Percentiles rank a stretch among this genome's conserved stretches.
phyloP scores from a whole-genome alignment of 2,888 invertebrate genomes.

The Rapana venosa region DNA sequence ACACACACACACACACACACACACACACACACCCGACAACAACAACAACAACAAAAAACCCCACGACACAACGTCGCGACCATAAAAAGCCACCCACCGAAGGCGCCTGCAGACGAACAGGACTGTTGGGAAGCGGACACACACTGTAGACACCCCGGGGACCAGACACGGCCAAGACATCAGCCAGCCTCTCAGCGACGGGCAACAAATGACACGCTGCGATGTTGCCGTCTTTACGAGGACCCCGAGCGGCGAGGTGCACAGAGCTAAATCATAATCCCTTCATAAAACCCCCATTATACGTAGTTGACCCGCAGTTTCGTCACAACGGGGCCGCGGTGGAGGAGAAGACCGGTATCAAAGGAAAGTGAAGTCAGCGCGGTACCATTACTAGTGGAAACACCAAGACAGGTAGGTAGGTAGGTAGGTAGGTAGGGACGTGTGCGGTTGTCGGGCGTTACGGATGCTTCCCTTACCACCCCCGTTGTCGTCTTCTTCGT shows the following conservation, averaged over 20 bases:
- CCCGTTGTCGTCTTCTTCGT: too few species aligned
- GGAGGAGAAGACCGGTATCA: background rate
- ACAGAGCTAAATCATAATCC: background rate
- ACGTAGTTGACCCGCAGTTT: background rate
- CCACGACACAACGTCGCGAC: too few species aligned
- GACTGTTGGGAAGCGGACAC: background rate
- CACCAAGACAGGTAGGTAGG: background rate
- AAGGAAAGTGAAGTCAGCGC: background rate
- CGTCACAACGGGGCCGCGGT: background rate
- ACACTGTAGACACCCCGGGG: background rate
- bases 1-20: too few species aligned
- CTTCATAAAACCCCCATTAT: slow-evolving; percentile 6
- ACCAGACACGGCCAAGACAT: background rate
- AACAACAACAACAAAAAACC: too few species aligned
- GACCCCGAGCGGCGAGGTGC: background rate
- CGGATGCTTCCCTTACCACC: too few species aligned
- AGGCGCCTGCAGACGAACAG: background rate
- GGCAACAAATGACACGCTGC: background rate
- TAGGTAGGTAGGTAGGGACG: background rate
- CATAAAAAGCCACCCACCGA: background rate
- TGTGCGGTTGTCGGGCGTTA: too few species aligned
- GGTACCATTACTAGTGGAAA: background rate
- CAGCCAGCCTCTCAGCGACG: background rate
- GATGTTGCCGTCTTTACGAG: background rate
- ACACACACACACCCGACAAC: too few species aligned